Evolutionary conservation across 2,797 vertebrate genomes (phyloP), one percentile per base, ranked within the genome.

Genomic region (Natrix natrix): DNA sequence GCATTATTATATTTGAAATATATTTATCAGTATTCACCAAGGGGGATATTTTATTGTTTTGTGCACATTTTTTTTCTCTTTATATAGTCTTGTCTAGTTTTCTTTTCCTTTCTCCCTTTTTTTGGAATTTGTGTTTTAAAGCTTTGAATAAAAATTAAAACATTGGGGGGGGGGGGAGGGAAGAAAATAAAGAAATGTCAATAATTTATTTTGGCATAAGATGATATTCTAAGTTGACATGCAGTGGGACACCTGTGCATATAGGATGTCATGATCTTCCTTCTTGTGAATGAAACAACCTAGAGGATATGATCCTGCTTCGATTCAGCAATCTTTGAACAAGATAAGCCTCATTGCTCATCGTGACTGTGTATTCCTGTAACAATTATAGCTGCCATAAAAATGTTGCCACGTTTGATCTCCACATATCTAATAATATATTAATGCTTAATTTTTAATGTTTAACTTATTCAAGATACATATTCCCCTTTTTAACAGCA

Each of bases 401-500:
- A 83, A 83, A 48, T 48, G 24, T 83, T 60, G 17, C 26, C 4
- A 59, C 8, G n/a, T 48, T 57, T 86, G 4, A 91, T 93, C 20
- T 55, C 54, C 17, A 59, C 22, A 78, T 16, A 28, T 32, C 11
- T 74, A 91, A 32, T 60, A 56, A 32, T 78, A 63, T 24, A 83
- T 63, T 24, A 16, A 8, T 0, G 2, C n/a, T 66, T 17, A 91
- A 60, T 59, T 10, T 16, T 60, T 60, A 91, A 52, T 54, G n/a
- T 91, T 55, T 48, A 74, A 54, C 37, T 59, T 90, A 55, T n/a
- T 61, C 52, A 22, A 37, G 5, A 20, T 20, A 28, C 16, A 60
- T 74, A 24, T 2, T 92, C 95, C 94, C 88, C 57, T 96, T 87
- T 52, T 17, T 88, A 56, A 91, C 88, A 98, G 98, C 97, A 95